Conservation (phyloP, 2,113 vertebrate genomes). For the Tiliqua scincoides region DNA sequence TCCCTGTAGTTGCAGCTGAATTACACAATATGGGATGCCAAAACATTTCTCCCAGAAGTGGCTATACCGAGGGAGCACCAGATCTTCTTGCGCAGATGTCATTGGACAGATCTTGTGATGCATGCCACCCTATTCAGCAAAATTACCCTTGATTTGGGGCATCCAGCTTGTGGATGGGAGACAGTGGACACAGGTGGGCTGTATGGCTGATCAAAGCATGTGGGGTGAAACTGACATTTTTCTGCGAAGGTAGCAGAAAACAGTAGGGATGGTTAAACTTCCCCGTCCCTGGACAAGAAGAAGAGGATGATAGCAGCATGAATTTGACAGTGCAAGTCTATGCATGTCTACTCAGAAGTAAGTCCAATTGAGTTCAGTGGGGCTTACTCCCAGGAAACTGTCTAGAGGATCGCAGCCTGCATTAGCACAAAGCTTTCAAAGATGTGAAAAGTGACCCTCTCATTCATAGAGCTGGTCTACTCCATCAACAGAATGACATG, state of each 20-base stretch:
- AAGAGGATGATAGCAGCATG: background rate
- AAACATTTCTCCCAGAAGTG: conserved; percentile 32
- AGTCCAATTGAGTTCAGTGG: too few species aligned
- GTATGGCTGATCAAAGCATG: background rate
- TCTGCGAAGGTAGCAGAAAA: background rate
- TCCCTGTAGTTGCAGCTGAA: conserved; percentile 9
- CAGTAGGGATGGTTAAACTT: too few species aligned
- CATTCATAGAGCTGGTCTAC: background rate
- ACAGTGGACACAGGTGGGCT: background rate
- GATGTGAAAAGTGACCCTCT: too few species aligned
- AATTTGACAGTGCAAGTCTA: too few species aligned
- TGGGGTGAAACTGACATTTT: background rate
- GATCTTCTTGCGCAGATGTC: conserved; percentile 8
- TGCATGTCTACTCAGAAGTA: too few species aligned
- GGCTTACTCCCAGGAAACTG: too few species aligned
- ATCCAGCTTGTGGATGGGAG: background rate
- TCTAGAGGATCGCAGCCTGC: too few species aligned
- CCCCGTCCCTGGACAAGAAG: background rate
- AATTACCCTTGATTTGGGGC: background rate
- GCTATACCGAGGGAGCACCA: conserved; percentile 42
- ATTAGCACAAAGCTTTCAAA: background rate
- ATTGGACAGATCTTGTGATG: background rate
- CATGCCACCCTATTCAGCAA: background rate
- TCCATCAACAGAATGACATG: background rate
- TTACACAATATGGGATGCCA: conserved; percentile 40